These are phyloP conservation scores for Silurus aristotelis DNA, from an alignment of 2,797 vertebrate genomes.

Conservation along the genomic window DNA sequence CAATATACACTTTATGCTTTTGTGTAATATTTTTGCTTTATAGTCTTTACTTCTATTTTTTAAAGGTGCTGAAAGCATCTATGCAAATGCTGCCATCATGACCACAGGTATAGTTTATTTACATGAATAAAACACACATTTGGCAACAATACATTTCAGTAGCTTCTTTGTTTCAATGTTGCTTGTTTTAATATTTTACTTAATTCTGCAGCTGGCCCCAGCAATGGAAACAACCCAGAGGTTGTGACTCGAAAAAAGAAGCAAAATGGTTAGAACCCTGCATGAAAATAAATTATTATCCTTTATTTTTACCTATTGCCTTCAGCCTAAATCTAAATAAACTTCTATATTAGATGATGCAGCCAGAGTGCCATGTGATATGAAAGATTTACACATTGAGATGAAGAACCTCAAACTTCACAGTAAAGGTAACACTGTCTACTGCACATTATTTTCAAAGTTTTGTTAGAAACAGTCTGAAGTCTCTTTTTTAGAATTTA, in stretches of 20 bases:
- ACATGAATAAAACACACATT: neutral
- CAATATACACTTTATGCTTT: neutral
- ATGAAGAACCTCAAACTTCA: neutral
- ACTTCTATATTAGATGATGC: neutral
- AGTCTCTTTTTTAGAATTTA: neutral
- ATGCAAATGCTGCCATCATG: neutral
- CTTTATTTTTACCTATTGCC: neutral
- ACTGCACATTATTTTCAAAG: neutral
- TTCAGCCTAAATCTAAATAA: neutral
- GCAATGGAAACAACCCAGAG: neutral
- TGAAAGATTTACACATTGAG: neutral
- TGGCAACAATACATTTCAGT: too few relatives aligned
- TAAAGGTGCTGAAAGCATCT: neutral
- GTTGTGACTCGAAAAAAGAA: neutral
- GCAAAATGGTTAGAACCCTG: neutral
- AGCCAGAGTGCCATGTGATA: neutral
- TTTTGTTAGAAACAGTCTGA: neutral
- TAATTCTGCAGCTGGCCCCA: neutral
- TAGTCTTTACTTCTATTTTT: neutral
- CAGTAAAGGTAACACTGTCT: neutral
- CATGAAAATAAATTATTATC: neutral
- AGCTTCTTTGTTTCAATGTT: neutral
- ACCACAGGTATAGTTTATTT: neutral
- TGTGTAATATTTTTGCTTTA: neutral
- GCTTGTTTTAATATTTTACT: neutral